Conservation (phyloP, 53 echinoderm and acorn worm species). For the Holothuria scabra region DNA sequence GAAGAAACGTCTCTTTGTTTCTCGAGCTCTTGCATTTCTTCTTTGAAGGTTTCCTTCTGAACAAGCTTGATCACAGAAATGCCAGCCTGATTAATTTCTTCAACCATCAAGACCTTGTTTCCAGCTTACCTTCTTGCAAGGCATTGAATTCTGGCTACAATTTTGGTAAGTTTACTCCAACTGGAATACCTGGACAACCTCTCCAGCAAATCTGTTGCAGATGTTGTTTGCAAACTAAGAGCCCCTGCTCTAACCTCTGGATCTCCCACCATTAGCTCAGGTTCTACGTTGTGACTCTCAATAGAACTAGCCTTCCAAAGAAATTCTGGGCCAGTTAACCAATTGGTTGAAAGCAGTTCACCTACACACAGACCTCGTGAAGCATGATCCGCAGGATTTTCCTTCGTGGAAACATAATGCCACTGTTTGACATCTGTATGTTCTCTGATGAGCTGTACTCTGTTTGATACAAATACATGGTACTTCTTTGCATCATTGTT, state of each 20-base stretch:
- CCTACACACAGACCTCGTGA: slow-evolving; percentile 42
- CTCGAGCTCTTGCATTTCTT: slow-evolving; percentile 23
- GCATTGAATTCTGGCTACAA: background rate
- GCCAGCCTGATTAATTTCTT: slow-evolving; percentile 29
- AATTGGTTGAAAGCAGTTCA: background rate
- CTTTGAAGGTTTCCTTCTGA: slow-evolving; percentile 44
- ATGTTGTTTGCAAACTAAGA: too few relatives aligned
- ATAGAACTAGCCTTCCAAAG: background rate
- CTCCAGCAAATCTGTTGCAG: slow-evolving; percentile 9
- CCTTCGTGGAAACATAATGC: slow-evolving; percentile 49
- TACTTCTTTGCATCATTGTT: slow-evolving; percentile 53
- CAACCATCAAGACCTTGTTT: slow-evolving; percentile 9
- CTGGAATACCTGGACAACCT: slow-evolving; percentile 6
- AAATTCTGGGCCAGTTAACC: slow-evolving; percentile 49
- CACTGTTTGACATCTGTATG: slow-evolving; percentile 50
- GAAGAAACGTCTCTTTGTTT: slow-evolving; percentile 27
- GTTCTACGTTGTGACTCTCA: background rate
- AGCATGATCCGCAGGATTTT: too few relatives aligned
- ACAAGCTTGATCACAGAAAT: slow-evolving; percentile 20
- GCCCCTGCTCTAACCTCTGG: background rate
- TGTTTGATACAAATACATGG: too few relatives aligned
- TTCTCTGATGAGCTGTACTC: slow-evolving; percentile 51
- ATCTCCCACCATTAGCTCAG: slow-evolving; percentile 3
- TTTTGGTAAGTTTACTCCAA: slow-evolving; percentile 18
- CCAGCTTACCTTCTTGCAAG: too few relatives aligned